Conservation (phyloP, 2,888 invertebrate genomes). For the Anoplius nigerrimus region DNA sequence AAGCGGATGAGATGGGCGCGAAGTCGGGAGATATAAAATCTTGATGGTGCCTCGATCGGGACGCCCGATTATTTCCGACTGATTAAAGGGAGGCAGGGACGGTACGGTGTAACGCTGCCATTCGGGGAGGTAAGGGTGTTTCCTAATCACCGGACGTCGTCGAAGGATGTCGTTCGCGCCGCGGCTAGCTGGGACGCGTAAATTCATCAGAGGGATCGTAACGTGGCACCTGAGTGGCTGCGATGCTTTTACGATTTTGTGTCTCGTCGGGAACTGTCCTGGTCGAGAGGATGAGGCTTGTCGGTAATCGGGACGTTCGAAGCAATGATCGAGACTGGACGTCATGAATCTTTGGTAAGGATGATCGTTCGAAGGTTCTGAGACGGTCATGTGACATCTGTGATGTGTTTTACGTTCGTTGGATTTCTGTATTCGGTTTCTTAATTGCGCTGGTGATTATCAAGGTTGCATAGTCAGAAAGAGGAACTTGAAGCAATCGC, state of each 20-base stretch:
- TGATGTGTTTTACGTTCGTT: no score
- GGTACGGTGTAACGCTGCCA: no score
- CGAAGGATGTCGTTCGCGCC: not conserved
- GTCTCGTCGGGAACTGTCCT: conserved; percentile 10
- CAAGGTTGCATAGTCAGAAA: no score
- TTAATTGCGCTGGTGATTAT: no score
- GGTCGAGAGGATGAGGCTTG: conserved; percentile 12
- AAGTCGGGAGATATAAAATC: conserved; percentile 1
- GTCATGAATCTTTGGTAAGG: no score
- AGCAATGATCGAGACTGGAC: no score
- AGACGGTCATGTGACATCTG: no score
- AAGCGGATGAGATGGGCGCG: not conserved
- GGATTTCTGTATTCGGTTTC: no score
- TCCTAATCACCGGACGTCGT: not conserved
- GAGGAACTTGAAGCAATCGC: no score
- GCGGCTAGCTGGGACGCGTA: conserved; percentile 11
- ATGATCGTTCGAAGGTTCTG: no score
- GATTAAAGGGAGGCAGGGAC: not conserved
- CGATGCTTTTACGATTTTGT: conserved; percentile 9
- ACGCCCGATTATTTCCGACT: conserved; percentile 3
- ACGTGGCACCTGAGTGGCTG: conserved; percentile 15
- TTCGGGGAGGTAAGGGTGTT: no score
- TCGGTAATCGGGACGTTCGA: no score
- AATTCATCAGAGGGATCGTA: conserved; percentile 26
- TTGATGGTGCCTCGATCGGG: not conserved